Evolutionary conservation across 2,888 invertebrate species (phyloP), one percentile per base, ranked within the genome.

Genomic region (Thera obeliscata): DNA sequence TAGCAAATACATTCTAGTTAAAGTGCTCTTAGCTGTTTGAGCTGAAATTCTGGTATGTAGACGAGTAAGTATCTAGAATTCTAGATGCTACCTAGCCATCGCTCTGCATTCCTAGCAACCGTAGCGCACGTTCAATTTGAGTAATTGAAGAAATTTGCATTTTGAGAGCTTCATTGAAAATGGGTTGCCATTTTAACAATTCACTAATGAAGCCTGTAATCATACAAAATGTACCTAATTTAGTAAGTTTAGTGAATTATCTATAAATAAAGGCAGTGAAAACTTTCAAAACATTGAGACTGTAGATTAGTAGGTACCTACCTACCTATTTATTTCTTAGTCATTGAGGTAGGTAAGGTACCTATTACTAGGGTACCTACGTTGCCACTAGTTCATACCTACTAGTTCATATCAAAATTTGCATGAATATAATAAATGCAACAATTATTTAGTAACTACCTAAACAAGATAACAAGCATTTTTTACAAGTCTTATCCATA

Each of bases 401-500:
- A 22, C 22, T 22, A 22, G 22, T 22, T 22, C 22, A 22, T 22
- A 22, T 0, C 22, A 22, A 22, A 22, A 22, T 22, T 22, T 1
- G 22, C 22, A 0, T 22, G 22, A 22, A 22, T 0, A 22, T 22
- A 22, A 22, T 22, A 22, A 22, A 22, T 22, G 22, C 22, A 22
- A 22, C 22, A 22, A 22, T 22, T 22, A 22, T 22, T 22, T 22
- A 22, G 22, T 22, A 22, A 22, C 22, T 22, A 22, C 22, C 22
- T 22, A 22, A 22, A 22, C 22, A 22, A 22, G 22, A 22, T 9
- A 46, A 46, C 43, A 9, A 46, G 43, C 43, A 12, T n/a, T 49
- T 22, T 22, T 22, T 49, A 4, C 4, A 54, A 55, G 55, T 55
- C 55, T 55, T 55, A 55, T 55, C 55, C 36, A 55, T 55, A 55